Evolutionary conservation across 2,888 invertebrate species (phyloP), one percentile per base, ranked within the genome.

Genomic region (Habrosyne pyritoides): DNA sequence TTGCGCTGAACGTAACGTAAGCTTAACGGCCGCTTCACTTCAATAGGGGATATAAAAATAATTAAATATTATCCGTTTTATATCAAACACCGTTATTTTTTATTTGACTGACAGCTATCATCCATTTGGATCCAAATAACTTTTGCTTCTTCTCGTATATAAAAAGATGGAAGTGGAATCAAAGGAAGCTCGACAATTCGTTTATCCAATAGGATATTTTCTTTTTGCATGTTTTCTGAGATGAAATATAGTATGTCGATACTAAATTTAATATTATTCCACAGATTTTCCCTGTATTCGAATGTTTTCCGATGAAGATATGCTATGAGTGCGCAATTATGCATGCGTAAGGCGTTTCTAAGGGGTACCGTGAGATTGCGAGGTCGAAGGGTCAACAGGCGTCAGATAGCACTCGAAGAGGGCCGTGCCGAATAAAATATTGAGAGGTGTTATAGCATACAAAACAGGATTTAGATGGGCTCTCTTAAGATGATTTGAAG

Each of bases 361-460:
- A 77, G 71, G 69, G 77, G 78, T 77, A 78, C 75, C 72, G 76
- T 73, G 77, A 83, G 83, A 83, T 83, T 78, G 80, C 74, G 69
- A 75, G 85, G 83, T 86, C 83, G 75, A 71, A 50, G 73, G 87
- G 87, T 87, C 87, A 87, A 83, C 79, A 79, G 79, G 81, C 83
- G 77, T 76, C 71, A 75, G 83, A 81, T 81, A 80, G 75, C 76
- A 75, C 81, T 83, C 69, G 66, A 73, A 76, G 72, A 70, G 64
- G 70, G 68, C 78, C 63, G 71, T 60, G 22, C 64, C 77, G 77
- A 77, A 79, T 81, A 81, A 81, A 79, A 79, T 81, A 83, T 81
- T 78, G 76, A 78, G 75, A 73, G 71, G 74, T 73, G 71, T 73
- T 75, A 72, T 71, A 66, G 79, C 78, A 81, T 77, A 76, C 74